A percentile compares a stretch with the other conserved stretches of the same genome.
These are phyloP conservation scores for Drosophila macrospina DNA, from an alignment of 2,888 invertebrate species.

Conservation along the genomic window DNA sequence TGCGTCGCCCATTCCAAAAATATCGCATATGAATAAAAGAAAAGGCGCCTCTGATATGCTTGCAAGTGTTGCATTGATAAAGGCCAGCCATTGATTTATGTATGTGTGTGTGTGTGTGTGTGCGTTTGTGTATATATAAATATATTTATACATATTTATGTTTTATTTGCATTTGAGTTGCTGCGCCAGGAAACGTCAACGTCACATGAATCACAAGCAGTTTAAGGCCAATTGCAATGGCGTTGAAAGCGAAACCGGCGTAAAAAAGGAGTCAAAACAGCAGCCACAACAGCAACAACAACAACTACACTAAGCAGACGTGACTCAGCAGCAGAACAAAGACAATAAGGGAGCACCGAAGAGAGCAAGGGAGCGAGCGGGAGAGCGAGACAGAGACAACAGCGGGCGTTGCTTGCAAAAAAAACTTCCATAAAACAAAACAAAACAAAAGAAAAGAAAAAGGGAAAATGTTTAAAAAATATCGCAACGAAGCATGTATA, in stretches of 20 bases:
- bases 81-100: conserved; percentile 30
- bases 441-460: conserved; percentile 24
- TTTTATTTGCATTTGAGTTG: conserved; percentile 25
- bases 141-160: background rate
- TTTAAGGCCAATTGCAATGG: conserved; percentile 49
- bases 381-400: conserved; percentile 2
- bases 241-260: conserved; percentile 67
- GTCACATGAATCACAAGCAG: conserved; percentile 53
- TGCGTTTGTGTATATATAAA: background rate
- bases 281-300: conserved; percentile 35
- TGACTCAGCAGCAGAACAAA: conserved; percentile 61
- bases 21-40: conserved; percentile 42
- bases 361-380: background rate
- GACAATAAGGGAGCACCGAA: conserved; percentile 7
- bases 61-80: conserved; percentile 50
- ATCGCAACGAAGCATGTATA: conserved; percentile 10
- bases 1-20: conserved; percentile 49
- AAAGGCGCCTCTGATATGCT: conserved; percentile 44
- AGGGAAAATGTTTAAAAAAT: conserved; percentile 10
- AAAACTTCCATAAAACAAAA: conserved; percentile 9
- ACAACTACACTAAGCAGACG: conserved; percentile 25
- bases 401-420: conserved; percentile 20
- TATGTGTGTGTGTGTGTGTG: conserved; percentile 5
- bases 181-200: conserved; percentile 35
- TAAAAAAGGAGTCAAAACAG: conserved; percentile 52